Evolutionary conservation across 2,888 invertebrate genomes (phyloP).

Genomic region (Celastrina argiolus): DNA sequence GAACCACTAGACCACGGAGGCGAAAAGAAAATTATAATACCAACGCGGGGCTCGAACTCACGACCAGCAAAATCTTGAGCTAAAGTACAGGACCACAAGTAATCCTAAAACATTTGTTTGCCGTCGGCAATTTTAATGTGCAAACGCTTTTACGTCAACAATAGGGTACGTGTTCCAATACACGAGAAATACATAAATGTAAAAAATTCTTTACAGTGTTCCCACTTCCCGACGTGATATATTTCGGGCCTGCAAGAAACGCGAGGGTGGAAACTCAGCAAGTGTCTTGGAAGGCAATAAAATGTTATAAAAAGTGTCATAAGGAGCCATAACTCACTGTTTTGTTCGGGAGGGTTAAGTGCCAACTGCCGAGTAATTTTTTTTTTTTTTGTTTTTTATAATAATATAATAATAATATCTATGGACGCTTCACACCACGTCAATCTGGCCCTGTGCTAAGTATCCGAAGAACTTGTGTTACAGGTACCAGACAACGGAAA

Average conservation of each 20-base stretch:
- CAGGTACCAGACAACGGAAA: too few species aligned
- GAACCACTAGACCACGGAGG: too few species aligned
- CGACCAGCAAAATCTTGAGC: too few species aligned
- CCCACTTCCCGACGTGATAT: background rate
- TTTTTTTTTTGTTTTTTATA: too few species aligned
- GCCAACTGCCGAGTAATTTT: too few species aligned
- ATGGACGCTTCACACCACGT: too few species aligned
- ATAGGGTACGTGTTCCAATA: slow-evolving; percentile 18
- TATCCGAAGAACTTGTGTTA: too few species aligned
- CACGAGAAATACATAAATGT: slow-evolving; percentile 16
- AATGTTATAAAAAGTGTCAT: slow-evolving; percentile 64
- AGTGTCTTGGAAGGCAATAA: slow-evolving; percentile 58
- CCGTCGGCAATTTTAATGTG: slow-evolving; percentile 4
- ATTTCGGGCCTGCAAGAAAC: slow-evolving; percentile 39
- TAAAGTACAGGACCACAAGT: too few species aligned
- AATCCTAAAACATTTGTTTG: background rate
- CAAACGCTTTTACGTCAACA: slow-evolving; percentile 12
- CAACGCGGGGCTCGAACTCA: too few species aligned
- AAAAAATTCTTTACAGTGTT: background rate
- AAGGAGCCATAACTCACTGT: slow-evolving; percentile 68
- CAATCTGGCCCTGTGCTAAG: too few species aligned
- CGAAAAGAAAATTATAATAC: too few species aligned
- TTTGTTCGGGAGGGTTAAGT: slow-evolving; percentile 58
- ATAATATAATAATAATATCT: too few species aligned
- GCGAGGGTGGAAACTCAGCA: slow-evolving; percentile 45